Evolutionary conservation across 2,113 vertebrate genomes (phyloP).

Genomic region (Genyomyrus donnyi): DNA sequence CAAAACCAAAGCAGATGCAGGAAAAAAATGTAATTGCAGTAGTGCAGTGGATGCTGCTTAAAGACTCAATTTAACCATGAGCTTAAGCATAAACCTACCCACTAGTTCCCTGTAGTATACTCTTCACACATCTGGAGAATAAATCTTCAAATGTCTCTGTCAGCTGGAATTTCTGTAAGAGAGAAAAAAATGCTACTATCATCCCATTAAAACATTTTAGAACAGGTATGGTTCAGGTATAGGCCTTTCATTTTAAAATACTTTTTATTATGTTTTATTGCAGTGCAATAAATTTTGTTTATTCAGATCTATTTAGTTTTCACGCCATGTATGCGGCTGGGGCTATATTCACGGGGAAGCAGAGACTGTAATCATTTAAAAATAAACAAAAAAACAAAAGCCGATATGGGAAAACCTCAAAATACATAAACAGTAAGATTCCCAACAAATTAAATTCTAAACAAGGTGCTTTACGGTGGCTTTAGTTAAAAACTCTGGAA

Average conservation of each 20-base stretch:
- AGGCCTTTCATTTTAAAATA: background rate
- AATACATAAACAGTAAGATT: background rate
- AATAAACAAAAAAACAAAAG: background rate
- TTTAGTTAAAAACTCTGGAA: background rate
- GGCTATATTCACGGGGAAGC: background rate
- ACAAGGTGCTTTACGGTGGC: background rate
- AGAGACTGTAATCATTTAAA: background rate
- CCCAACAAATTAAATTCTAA: background rate
- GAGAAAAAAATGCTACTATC: background rate
- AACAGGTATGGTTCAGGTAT: background rate
- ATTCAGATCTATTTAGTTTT: background rate
- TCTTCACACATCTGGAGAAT: slow-evolving; percentile 73
- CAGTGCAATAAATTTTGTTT: background rate
- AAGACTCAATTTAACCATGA: background rate
- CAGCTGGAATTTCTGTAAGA: slow-evolving; percentile 69
- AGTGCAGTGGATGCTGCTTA: background rate
- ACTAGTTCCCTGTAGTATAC: slow-evolving; percentile 74
- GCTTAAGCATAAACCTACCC: slow-evolving; percentile 52
- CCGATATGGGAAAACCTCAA: background rate
- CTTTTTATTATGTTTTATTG: background rate
- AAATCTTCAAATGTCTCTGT: slow-evolving; percentile 66
- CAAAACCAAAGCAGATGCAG: background rate
- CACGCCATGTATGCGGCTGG: background rate
- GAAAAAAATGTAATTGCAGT: background rate
- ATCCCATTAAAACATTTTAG: background rate